These are phyloP conservation scores for Jacana jacana DNA, from an alignment of 2,113 vertebrate genomes.

Conservation along the genomic window DNA sequence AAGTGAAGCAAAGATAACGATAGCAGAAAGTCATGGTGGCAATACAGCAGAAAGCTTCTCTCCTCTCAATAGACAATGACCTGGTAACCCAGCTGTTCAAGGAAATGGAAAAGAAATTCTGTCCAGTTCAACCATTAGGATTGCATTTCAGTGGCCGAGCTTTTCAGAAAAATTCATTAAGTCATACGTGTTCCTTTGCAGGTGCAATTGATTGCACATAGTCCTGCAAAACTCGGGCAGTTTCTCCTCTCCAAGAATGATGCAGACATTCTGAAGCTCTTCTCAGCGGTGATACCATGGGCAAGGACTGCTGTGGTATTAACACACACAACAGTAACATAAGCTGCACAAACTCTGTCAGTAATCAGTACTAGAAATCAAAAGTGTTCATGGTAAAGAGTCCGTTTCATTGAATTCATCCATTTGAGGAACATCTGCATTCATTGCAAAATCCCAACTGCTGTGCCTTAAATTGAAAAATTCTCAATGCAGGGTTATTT, in stretches of 20 bases:
- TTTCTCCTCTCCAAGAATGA: neutral
- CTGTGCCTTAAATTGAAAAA: neutral
- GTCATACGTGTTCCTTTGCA: neutral
- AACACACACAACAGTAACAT: neutral
- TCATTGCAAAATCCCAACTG: neutral
- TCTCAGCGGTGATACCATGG: neutral
- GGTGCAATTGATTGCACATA: neutral
- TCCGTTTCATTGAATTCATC: neutral
- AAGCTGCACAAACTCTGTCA: neutral
- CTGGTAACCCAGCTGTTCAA: neutral
- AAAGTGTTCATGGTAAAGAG: neutral
- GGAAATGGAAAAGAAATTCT: neutral
- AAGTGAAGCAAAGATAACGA: neutral
- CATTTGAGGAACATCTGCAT: neutral
- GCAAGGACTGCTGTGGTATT: neutral
- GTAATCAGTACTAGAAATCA: neutral
- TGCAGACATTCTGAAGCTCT: neutral
- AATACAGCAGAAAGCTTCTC: neutral
- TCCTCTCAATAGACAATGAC: neutral
- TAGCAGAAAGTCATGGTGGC: neutral
- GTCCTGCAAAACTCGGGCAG: neutral
- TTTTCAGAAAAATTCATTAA: neutral
- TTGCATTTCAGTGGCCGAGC: neutral
- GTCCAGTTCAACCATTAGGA: neutral
- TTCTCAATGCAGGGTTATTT: neutral